phyloP scores from a whole-genome alignment of 2,888 invertebrate genomes.

The Thera obeliscata region DNA sequence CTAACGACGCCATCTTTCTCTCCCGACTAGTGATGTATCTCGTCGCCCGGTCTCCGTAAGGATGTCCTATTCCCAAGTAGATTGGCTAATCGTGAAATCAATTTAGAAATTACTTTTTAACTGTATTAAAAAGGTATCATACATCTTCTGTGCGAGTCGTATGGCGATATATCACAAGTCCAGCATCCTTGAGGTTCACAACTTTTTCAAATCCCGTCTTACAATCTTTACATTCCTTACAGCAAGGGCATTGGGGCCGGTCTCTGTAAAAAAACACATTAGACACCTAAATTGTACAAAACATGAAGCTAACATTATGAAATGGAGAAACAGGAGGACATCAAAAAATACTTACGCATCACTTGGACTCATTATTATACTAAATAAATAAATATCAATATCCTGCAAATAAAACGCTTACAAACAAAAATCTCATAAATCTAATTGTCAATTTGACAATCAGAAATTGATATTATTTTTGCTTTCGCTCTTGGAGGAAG shows the following conservation, averaged over 20 bases:
- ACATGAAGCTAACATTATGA: too few relatives aligned
- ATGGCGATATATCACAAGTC: constrained; percentile 55
- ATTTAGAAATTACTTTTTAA: too few relatives aligned
- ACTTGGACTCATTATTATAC: constrained; percentile 18
- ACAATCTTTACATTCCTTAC: constrained; percentile 41
- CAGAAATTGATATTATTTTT: too few relatives aligned
- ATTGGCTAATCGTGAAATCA: too few relatives aligned
- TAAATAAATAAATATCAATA: constrained; percentile 14
- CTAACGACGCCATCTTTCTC: too few relatives aligned
- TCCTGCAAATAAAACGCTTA: constrained; percentile 23
- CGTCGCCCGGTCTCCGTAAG: too few relatives aligned
- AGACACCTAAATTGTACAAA: too few relatives aligned
- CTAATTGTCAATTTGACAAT: constrained; percentile 22
- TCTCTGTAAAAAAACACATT: constrained; percentile 21
- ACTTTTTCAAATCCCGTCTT: constrained; percentile 51
- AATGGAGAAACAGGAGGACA: neutral
- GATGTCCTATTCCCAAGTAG: too few relatives aligned
- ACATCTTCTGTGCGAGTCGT: constrained; percentile 41
- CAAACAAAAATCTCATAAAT: constrained; percentile 13
- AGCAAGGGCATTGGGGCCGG: constrained; percentile 36
- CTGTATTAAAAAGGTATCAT: constrained; percentile 22
- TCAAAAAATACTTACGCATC: constrained; percentile 12
- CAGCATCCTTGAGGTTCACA: constrained; percentile 49
- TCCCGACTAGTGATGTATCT: too few relatives aligned
- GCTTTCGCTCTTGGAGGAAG: too few relatives aligned